Conservation (phyloP, 2,113 vertebrate genomes). For the Peucedramus taeniatus region DNA sequence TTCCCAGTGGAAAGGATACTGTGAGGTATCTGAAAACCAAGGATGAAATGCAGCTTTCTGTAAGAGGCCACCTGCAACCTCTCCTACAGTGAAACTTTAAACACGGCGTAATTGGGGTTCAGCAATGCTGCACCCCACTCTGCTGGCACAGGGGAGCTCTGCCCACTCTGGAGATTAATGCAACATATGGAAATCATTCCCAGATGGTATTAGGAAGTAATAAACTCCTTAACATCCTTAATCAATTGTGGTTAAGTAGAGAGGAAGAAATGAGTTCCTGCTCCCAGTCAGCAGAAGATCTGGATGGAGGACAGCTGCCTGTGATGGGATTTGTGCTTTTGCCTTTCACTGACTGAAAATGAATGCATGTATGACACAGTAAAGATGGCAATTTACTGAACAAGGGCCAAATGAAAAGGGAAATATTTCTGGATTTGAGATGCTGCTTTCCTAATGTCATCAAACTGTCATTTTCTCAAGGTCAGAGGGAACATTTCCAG, state of each 20-base stretch:
- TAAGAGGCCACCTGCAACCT: neutral
- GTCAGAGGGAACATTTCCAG: neutral
- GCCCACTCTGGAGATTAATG: neutral
- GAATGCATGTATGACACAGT: neutral
- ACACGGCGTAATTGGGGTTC: fast-evolving
- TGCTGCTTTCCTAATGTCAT: neutral
- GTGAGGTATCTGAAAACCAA: neutral
- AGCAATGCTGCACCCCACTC: neutral
- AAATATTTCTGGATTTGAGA: neutral
- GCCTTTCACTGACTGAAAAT: neutral
- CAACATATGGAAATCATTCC: neutral
- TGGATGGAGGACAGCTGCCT: neutral
- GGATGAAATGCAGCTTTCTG: neutral
- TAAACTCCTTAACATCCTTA: neutral
- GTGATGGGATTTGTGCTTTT: neutral
- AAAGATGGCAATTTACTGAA: neutral
- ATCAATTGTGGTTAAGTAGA: neutral
- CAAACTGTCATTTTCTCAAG: neutral
- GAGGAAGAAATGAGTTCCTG: neutral
- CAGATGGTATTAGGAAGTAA: neutral
- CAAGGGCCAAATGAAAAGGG: neutral
- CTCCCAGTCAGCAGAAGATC: neutral
- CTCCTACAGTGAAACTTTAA: neutral
- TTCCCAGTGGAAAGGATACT: constrained; percentile 22
- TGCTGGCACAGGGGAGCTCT: neutral